phyloP scores from a whole-genome alignment of 35 echinoderm and acorn worm genomes.

The Diadema setosum region DNA sequence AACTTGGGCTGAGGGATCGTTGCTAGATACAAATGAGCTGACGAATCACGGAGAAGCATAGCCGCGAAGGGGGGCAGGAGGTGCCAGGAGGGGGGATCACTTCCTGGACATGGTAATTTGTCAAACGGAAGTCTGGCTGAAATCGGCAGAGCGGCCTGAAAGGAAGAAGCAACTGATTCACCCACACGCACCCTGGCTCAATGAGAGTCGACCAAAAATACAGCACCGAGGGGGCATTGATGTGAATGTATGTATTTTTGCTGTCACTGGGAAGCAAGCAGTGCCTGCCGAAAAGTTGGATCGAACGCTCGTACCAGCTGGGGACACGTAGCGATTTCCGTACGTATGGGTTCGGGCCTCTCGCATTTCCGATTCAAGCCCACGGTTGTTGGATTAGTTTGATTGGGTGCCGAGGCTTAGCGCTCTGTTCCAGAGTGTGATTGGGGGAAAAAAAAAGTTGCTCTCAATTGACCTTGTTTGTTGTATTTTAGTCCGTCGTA shows the following conservation, averaged over 20 bases:
- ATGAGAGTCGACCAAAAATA: too few relatives aligned
- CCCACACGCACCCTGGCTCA: neutral
- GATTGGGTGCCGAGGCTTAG: neutral
- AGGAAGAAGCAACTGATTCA: slow-evolving; percentile 1
- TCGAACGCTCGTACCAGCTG: too few relatives aligned
- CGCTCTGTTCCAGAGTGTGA: neutral
- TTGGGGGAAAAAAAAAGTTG: neutral
- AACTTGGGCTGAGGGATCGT: neutral
- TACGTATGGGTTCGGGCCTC: too few relatives aligned
- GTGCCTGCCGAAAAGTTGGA: too few relatives aligned
- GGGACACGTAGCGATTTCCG: too few relatives aligned
- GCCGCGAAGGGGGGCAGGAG: neutral
- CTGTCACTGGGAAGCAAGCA: too few relatives aligned
- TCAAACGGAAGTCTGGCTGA: slow-evolving; percentile 8
- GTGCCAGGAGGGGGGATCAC: neutral
- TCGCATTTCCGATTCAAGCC: neutral
- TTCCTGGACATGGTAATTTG: slow-evolving; percentile 18
- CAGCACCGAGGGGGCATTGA: too few relatives aligned
- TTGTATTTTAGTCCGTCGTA: neutral
- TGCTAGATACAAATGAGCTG: neutral
- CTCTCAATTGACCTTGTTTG: neutral
- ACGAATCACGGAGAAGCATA: neutral
- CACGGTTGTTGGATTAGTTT: neutral
- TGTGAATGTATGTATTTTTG: too few relatives aligned
- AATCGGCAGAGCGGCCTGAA: neutral